These are phyloP conservation scores for Ormyrus rosae DNA, from an alignment of 2,888 invertebrate genomes.

Conservation along the genomic window DNA sequence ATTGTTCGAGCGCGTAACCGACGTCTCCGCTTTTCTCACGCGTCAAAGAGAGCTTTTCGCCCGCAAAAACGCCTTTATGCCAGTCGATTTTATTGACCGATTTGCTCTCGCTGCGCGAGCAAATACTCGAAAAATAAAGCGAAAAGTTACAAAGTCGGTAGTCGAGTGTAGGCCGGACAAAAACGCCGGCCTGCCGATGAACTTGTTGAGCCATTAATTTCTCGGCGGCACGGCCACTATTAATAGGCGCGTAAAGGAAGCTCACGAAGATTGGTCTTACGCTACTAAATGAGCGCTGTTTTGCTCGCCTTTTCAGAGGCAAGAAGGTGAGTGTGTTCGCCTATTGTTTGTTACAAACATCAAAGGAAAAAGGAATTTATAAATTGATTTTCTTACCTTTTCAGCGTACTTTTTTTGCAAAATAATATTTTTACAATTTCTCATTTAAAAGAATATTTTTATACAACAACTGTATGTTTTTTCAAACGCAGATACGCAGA, in stretches of 20 bases:
- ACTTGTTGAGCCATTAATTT: constrained; percentile 45
- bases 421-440: background rate
- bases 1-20: constrained; percentile 26
- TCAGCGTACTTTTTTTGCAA: too few species aligned
- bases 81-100: constrained; percentile 45
- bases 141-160: constrained; percentile 31
- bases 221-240: constrained; percentile 18
- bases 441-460: background rate
- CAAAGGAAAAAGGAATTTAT: too few species aligned
- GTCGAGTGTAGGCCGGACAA: constrained; percentile 11
- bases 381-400: too few species aligned
- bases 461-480: too few species aligned
- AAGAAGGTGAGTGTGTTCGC: too few species aligned
- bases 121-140: constrained; percentile 40
- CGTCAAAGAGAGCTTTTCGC: constrained; percentile 20
- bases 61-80: constrained; percentile 45
- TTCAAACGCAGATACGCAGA: too few species aligned
- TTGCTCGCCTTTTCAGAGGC: too few species aligned
- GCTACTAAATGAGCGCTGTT: background rate
- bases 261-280: constrained; percentile 27
- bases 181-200: constrained; percentile 19
- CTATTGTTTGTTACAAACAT: too few species aligned
- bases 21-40: constrained; percentile 47
- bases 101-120: constrained; percentile 4
- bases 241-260: constrained; percentile 33